phyloP scores from a whole-genome alignment of 1,140 invertebrate genomes.

The Drosophila albomicans region DNA sequence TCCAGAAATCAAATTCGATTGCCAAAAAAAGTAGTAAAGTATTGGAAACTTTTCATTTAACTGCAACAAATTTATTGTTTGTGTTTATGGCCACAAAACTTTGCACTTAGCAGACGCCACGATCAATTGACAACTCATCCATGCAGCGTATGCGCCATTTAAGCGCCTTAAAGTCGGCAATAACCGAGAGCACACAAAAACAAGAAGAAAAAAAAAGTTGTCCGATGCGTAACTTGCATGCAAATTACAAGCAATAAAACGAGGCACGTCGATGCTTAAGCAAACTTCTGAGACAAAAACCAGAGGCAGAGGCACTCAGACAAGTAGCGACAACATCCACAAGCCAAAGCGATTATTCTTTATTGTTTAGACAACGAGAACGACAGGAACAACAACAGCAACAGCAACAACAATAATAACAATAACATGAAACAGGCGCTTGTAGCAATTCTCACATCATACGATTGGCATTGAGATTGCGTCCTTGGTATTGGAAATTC shows the following conservation, averaged over 20 bases:
- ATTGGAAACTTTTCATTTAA: slow-evolving; percentile 1
- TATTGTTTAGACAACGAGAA: slow-evolving; percentile 69
- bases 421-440: slow-evolving; percentile 45
- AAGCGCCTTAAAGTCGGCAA: slow-evolving; percentile 63
- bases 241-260: slow-evolving; percentile 82
- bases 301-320: neutral
- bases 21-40: neutral
- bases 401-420: slow-evolving; percentile 32
- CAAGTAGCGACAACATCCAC: slow-evolving; percentile 31
- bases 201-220: slow-evolving; percentile 57
- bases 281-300: slow-evolving; percentile 56
- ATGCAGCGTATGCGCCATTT: slow-evolving; percentile 63
- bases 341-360: slow-evolving; percentile 76
- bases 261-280: slow-evolving; percentile 66
- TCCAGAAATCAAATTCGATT: neutral
- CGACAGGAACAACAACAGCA: slow-evolving; percentile 34
- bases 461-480: slow-evolving; percentile 76
- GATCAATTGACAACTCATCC: slow-evolving; percentile 44
- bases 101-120: slow-evolving; percentile 2
- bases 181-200: slow-evolving; percentile 35
- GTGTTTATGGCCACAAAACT: slow-evolving; percentile 1
- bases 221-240: slow-evolving; percentile 73
- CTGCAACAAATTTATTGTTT: neutral
- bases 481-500: slow-evolving; percentile 66
- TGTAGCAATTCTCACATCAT: slow-evolving; percentile 82